Percentiles rank a stretch among this genome's conserved stretches.
Evolutionary conservation across 2,797 vertebrate genomes (phyloP).

Genomic region (Typhlichthys subterraneus): DNA sequence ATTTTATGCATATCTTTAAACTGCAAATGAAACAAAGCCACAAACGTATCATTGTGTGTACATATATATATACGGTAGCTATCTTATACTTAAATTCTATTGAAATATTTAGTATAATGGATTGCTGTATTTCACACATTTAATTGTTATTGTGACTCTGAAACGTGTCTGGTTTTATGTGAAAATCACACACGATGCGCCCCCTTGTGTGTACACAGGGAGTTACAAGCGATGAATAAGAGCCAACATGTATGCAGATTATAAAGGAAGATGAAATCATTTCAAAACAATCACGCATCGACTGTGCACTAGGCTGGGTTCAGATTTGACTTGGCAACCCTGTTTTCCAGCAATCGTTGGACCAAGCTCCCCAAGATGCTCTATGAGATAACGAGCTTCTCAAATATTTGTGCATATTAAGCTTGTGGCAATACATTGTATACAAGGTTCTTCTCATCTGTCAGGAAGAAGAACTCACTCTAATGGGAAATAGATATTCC

Average conservation of each 20-base stretch:
- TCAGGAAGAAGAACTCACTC: constrained; percentile 13
- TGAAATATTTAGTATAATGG: constrained; percentile 16
- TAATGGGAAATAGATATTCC: constrained; percentile 13
- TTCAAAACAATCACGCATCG: constrained; percentile 1
- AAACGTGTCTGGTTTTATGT: too few species aligned
- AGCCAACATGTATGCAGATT: too few species aligned
- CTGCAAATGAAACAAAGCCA: neutral
- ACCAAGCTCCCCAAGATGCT: neutral
- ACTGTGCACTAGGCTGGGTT: constrained; percentile 39
- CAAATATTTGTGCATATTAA: constrained; percentile 7
- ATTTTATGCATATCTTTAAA: too few species aligned
- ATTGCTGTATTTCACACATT: constrained; percentile 39
- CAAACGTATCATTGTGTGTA: constrained; percentile 3
- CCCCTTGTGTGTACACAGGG: too few species aligned
- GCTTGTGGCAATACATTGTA: constrained; percentile 17
- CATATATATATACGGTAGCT: neutral
- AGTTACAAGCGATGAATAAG: too few species aligned
- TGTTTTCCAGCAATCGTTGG: constrained; percentile 18
- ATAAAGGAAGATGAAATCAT: too few species aligned
- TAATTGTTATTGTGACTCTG: neutral
- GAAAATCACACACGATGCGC: too few species aligned
- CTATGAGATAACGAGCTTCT: constrained; percentile 22
- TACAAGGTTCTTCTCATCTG: constrained; percentile 1
- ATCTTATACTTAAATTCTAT: constrained; percentile 12
- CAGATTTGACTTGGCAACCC: constrained; percentile 19